A percentile compares a stretch with the other conserved stretches of the same genome.
Evolutionary conservation across 2,888 invertebrate genomes (phyloP).

Genomic region (Tinea trinotella): DNA sequence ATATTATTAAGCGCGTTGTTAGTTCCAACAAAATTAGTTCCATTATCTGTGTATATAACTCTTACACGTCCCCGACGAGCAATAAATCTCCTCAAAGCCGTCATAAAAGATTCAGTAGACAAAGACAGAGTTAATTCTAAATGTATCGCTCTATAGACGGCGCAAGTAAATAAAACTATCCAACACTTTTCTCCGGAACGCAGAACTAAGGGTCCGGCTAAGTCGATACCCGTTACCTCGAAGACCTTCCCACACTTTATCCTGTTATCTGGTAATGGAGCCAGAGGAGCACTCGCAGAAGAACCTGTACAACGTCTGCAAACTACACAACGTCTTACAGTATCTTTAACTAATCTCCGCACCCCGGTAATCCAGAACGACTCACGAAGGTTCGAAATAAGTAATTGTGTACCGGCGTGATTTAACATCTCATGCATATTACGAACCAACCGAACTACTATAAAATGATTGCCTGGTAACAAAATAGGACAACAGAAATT

Average conservation of each 20-base stretch:
- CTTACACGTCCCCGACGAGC: not conserved
- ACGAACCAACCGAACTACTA: not conserved
- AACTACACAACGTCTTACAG: not conserved
- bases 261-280: not conserved
- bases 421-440: slow-evolving; percentile 10
- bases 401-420: slow-evolving; percentile 12
- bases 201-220: not conserved
- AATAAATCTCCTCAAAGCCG: not conserved
- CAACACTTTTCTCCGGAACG: not conserved
- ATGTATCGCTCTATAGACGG: not conserved
- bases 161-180: not conserved
- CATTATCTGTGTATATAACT: not conserved
- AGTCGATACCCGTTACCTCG: not conserved
- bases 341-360: not conserved
- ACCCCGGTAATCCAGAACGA: slow-evolving; percentile 14
- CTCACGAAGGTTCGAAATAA: slow-evolving; percentile 8
- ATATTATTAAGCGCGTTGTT: not conserved
- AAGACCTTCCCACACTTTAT: not conserved
- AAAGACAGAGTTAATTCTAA: not conserved
- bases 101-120: not conserved
- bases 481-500: slow-evolving; percentile 17
- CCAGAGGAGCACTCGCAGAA: not conserved
- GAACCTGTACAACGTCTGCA: not conserved
- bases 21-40: not conserved
- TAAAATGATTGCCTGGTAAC: not conserved